Conservation (phyloP, 2,113 vertebrate genomes). For the Poeciliopsis occidentalis region DNA sequence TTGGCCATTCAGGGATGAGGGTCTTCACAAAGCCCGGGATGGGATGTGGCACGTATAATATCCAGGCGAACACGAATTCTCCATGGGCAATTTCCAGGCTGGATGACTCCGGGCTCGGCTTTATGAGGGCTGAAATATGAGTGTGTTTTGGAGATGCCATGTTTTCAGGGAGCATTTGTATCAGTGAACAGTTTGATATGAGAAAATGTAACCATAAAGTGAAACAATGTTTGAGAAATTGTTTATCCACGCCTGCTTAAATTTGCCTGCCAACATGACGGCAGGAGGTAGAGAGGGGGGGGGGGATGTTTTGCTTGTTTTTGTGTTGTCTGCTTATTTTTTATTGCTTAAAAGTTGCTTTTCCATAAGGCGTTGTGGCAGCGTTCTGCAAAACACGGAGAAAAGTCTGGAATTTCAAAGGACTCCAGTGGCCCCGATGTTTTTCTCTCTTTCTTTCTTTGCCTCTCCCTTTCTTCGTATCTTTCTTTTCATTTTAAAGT, state of each 20-base stretch:
- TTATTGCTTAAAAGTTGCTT: slow-evolving; percentile 29
- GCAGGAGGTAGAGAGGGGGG: not conserved
- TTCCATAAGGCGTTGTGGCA: not conserved
- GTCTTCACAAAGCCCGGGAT: slow-evolving; percentile 79
- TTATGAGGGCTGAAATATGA: slow-evolving; percentile 77
- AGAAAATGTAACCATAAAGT: slow-evolving; percentile 73
- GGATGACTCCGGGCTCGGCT: slow-evolving; percentile 75
- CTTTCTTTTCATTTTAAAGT: too few species aligned
- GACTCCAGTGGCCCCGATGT: not conserved
- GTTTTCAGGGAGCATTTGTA: slow-evolving; percentile 72
- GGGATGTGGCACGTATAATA: slow-evolving; percentile 84
- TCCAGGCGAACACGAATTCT: slow-evolving; percentile 81
- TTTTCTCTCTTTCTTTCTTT: not conserved
- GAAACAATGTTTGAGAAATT: slow-evolving; percentile 74
- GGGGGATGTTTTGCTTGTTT: slow-evolving; percentile 35
- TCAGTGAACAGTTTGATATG: slow-evolving; percentile 68
- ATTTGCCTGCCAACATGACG: slow-evolving; percentile 46
- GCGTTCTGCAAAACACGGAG: not conserved
- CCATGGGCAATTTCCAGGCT: slow-evolving; percentile 81
- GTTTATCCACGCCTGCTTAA: slow-evolving; percentile 73
- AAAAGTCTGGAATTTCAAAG: not conserved
- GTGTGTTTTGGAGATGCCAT: slow-evolving; percentile 68
- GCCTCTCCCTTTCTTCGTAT: too few species aligned
- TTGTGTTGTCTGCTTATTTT: slow-evolving; percentile 39
- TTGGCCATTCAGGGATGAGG: slow-evolving; percentile 79